Base-by-base conservation (phyloP, 2,888 invertebrate genomes). In the Vanessa cardui region DNA sequence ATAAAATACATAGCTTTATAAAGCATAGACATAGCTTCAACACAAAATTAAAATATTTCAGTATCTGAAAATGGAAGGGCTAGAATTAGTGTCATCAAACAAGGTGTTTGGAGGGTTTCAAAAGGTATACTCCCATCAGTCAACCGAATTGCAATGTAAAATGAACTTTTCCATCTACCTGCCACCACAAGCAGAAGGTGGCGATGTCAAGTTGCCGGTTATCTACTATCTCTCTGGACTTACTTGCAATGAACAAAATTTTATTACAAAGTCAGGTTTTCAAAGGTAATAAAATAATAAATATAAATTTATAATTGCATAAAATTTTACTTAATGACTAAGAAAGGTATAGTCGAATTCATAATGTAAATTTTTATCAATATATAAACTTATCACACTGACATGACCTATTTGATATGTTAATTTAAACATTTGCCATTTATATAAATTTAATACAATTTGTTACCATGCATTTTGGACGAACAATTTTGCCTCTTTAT, bases 151-250 rank as follows among this genome's bases (percentile, higher is more conserved):
- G 69, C 95, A 96, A 81, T 99, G 99, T 86, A 94, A 95, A 73
- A 99, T 99, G 98, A 98, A 97, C 81, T 98, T 99, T 88, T 97
- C 97, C 0, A 93, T 99, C 47, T 99, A 96, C 83, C 82, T 99
- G 62, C 99, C 99, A 18, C 96, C 97, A 0, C 95, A 96, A 80
- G 93, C 94, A 0, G 94, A 95, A 71, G 90, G 92, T 63, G 93
- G 94, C 3, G 94, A 94, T 78, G 89, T 88, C 18, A 93, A 94
- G 77, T 89, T 97, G 45, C 98, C 99, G 1, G 97, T 98, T 0
- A 93, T 99, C 15, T 99, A 97, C 84, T 99, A 96, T 94, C 92
- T 99, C 0, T 98, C 98, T 49, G 98, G 99, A 1, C 92, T 99
- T 44, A 97, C 97, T 0, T 99, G 99, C 85, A 98, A 95, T 15